These are phyloP conservation scores for Pelodytes ibericus DNA, from an alignment of 2,797 vertebrate species.

Conservation along the genomic window DNA sequence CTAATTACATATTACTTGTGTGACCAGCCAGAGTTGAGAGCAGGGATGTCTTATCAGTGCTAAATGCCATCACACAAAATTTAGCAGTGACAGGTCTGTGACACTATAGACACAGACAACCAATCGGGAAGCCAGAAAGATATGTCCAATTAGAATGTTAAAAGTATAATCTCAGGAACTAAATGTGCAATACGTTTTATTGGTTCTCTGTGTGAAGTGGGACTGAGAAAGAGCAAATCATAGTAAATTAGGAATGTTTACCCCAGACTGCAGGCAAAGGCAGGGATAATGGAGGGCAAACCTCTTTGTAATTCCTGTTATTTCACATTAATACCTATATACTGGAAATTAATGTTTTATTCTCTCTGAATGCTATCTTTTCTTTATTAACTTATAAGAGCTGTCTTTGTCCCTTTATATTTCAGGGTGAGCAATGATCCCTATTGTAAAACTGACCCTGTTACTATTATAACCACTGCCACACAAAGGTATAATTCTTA, in stretches of 20 bases:
- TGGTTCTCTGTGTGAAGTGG: conserved; percentile 71
- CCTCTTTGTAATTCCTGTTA: conserved; percentile 69
- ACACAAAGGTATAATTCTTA: neutral
- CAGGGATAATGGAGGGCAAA: conserved; percentile 57
- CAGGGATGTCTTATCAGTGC: too few species aligned
- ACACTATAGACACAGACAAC: too few species aligned
- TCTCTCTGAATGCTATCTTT: conserved; percentile 65
- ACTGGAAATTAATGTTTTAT: conserved; percentile 69
- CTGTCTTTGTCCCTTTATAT: conserved; percentile 57
- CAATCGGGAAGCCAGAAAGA: neutral
- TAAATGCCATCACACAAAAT: too few species aligned
- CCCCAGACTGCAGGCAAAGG: conserved; percentile 19
- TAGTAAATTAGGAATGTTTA: conserved; percentile 66
- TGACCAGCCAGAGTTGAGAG: too few species aligned
- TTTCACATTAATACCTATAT: conserved; percentile 75
- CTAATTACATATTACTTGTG: too few species aligned
- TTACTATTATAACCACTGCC: neutral
- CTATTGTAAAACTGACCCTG: neutral
- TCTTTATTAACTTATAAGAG: conserved; percentile 69
- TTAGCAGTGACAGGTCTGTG: too few species aligned
- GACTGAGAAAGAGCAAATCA: conserved; percentile 69
- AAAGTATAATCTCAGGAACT: conserved; percentile 13
- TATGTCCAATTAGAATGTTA: neutral
- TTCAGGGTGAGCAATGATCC: conserved; percentile 54
- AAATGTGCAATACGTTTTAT: conserved; percentile 72